Evolutionary conservation across 2,888 invertebrate genomes (phyloP), one percentile per base, ranked within the genome.

Genomic region (Theretra japonica): DNA sequence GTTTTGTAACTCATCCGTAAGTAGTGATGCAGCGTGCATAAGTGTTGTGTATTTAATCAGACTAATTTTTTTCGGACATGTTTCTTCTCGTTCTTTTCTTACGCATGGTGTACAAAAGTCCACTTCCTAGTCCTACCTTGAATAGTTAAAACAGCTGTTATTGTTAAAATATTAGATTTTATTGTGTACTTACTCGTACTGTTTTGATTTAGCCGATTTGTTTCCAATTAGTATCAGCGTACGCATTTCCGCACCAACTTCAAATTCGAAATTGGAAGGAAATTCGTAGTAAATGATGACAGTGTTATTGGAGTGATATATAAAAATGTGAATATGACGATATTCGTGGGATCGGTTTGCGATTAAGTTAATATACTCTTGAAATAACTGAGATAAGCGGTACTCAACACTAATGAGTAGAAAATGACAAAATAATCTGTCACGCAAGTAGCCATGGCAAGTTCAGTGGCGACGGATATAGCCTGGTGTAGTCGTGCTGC

Each of bases 381-480:
- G 58, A 50, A 70, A 70, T 60, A 70, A 23, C 53, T 70, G n/a
- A 71, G 71, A 68, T 71, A 71, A 71, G 57, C 57, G n/a, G 25
- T 60, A 71, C 25, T 71, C 28, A 30, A 68, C 59, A 33, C 53
- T 73, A 70, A 70, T 73, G 70, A 70, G 70, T 68, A 68, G 70
- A 73, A 70, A 73, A 72, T 72, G 70, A 73, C 62, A 56, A 70
- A 68, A 70, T 73, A 73, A 70, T 70, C 59, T 62, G 48, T 70
- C 62, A 21, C 60, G 25, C 53, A 70, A 71, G 50, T 17, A 65
- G 53, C 30, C 58, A 53, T 33, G 15, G 62, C 68, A 69, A 56
- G 68, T 41, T 65, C 65, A 65, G 41, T 41, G 62, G n/a, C n/a
- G 65, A 65, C 65, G 48, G 65, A 65, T 65, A 65, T 65, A 65